Conservation (phyloP, 2,797 vertebrate genomes). For the Neostethus bicornis region DNA sequence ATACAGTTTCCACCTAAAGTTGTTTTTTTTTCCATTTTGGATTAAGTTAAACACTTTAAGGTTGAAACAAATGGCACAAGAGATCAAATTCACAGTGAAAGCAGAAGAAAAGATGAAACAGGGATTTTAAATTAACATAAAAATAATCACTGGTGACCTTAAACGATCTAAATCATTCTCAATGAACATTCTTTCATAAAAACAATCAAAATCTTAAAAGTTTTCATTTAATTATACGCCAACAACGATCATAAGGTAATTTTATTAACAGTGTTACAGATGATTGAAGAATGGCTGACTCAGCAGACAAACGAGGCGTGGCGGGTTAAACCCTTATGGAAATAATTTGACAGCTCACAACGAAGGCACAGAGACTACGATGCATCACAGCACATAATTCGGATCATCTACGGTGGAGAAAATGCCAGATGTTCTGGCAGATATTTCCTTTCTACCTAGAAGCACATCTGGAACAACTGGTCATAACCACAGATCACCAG, state of each 20-base stretch:
- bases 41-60: conserved; percentile 14
- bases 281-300: conserved; percentile 4
- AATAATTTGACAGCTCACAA: conserved; percentile 18
- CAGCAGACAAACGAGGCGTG: not conserved
- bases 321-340: not conserved
- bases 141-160: conserved; percentile 16
- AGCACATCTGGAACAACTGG: conserved; percentile 10
- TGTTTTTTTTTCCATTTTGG: conserved; percentile 4
- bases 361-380: conserved; percentile 56
- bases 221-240: not conserved
- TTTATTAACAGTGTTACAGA: too few relatives aligned
- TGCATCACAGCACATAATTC: conserved; percentile 39
- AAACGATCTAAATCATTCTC: conserved; percentile 12
- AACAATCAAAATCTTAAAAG: not conserved
- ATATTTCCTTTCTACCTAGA: conserved; percentile 13
- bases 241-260: not conserved
- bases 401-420: conserved; percentile 33
- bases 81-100: conserved; percentile 57
- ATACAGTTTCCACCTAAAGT: conserved; percentile 32
- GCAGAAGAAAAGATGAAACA: conserved; percentile 21
- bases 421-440: conserved; percentile 27
- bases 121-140: conserved; percentile 18
- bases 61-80: conserved; percentile 17
- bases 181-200: not conserved
- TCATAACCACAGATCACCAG: conserved; percentile 27